Conservation (phyloP, 2,113 vertebrate genomes). For the Vidua macroura region DNA sequence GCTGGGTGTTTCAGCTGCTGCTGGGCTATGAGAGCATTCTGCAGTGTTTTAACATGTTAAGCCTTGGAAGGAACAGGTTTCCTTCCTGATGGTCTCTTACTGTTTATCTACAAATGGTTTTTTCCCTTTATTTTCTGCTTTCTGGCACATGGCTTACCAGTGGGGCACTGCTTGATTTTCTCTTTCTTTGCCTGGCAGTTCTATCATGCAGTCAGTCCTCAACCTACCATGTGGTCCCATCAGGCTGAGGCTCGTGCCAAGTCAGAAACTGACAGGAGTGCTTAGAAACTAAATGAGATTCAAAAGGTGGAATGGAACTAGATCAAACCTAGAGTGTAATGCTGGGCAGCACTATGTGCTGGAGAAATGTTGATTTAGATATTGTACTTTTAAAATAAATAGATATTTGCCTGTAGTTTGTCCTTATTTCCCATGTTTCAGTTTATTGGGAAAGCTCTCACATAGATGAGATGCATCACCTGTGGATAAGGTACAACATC, state of each 20-base stretch:
- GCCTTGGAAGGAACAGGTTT: slow-evolving; percentile 24
- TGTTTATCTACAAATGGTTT: background rate
- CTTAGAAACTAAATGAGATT: background rate
- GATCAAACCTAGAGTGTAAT: background rate
- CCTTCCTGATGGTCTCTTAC: background rate
- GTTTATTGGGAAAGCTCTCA: background rate
- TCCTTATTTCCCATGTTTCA: background rate
- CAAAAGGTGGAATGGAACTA: background rate
- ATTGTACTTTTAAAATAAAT: background rate
- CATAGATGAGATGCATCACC: background rate
- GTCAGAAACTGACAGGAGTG: background rate
- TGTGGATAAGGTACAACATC: background rate
- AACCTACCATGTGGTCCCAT: background rate
- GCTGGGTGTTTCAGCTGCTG: background rate
- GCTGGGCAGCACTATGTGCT: background rate
- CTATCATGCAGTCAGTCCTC: background rate
- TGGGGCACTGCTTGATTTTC: background rate
- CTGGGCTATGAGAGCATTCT: background rate
- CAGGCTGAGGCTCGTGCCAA: background rate
- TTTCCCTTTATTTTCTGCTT: slow-evolving; percentile 3
- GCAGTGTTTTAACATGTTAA: background rate
- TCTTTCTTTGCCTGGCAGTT: background rate
- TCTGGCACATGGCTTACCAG: background rate
- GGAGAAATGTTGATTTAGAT: background rate
- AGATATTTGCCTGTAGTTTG: background rate